Evolutionary conservation across 2,888 invertebrate species (phyloP).

Genomic region (Neria commutata): DNA sequence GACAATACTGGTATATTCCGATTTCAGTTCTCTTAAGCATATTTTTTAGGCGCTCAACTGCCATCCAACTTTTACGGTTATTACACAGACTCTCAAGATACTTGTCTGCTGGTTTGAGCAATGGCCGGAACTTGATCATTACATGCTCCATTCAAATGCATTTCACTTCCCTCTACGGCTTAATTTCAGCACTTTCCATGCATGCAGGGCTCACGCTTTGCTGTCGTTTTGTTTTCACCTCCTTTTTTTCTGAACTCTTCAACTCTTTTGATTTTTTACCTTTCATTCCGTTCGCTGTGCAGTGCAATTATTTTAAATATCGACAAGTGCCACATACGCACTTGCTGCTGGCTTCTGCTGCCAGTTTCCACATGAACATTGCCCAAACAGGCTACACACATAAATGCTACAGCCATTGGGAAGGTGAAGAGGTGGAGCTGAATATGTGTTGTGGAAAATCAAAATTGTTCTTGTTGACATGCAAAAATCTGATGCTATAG

Average conservation of each 20-base stretch:
- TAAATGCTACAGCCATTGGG: slow-evolving; percentile 1
- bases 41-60: too few relatives aligned
- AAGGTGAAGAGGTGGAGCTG: neutral
- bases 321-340: slow-evolving; percentile 44
- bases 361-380: neutral
- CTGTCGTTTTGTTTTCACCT: neutral
- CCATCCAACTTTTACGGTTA: too few relatives aligned
- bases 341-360: neutral
- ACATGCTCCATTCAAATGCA: too few relatives aligned
- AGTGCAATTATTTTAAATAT: slow-evolving; percentile 56
- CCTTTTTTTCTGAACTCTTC: neutral
- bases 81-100: too few relatives aligned
- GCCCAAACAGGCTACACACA: neutral
- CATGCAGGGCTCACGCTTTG: too few relatives aligned
- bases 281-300: neutral
- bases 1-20: too few relatives aligned
- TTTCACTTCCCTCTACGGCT: too few relatives aligned
- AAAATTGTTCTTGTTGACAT: slow-evolving; percentile 20
- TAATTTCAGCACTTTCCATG: too few relatives aligned
- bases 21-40: too few relatives aligned
- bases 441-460: neutral
- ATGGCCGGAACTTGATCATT: too few relatives aligned
- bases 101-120: too few relatives aligned
- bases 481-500: slow-evolving; percentile 11
- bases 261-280: slow-evolving; percentile 1